phyloP scores from a whole-genome alignment of 1,140 invertebrate genomes.

The Orussus abietinus region DNA sequence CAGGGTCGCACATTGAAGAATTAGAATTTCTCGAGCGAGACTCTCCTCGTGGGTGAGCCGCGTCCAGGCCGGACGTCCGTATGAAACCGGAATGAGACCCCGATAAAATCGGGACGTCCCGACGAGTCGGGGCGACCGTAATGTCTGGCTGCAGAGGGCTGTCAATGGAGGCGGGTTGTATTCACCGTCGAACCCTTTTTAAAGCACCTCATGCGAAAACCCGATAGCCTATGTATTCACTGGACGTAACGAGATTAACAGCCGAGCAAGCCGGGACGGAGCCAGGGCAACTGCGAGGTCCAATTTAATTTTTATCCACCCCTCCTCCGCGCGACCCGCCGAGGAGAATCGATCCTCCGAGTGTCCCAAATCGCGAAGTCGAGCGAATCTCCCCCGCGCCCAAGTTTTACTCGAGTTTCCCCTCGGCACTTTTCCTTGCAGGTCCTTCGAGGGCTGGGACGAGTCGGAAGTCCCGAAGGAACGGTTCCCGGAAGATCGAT shows the following conservation, averaged over 20 bases:
- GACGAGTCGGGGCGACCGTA: conserved; percentile 17
- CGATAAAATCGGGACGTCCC: conserved; percentile 15
- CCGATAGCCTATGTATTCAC: conserved; percentile 24
- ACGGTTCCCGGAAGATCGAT: too few species aligned
- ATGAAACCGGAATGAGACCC: too few species aligned
- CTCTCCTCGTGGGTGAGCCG: too few species aligned
- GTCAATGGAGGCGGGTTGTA: conserved; percentile 27
- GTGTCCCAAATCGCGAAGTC: too few species aligned
- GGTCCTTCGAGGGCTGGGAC: too few species aligned
- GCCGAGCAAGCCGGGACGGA: conserved; percentile 3
- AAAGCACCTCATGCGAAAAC: conserved; percentile 25
- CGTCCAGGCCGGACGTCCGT: too few species aligned
- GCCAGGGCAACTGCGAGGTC: conserved; percentile 5
- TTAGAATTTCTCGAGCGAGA: too few species aligned
- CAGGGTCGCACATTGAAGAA: too few species aligned
- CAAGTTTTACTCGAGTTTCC: too few species aligned
- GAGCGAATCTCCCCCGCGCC: too few species aligned
- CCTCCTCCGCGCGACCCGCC: conserved; percentile 5
- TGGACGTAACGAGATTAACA: conserved; percentile 19
- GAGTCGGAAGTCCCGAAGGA: too few species aligned
- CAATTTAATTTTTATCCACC: conserved; percentile 31
- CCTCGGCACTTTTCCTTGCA: too few species aligned
- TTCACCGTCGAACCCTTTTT: conserved; percentile 20
- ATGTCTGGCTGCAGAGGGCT: conserved; percentile 18
- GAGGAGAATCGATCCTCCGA: background rate